A percentile compares a stretch with the other conserved stretches of the same genome.
These are phyloP conservation scores for Streptopelia turtur DNA, from an alignment of 2,797 vertebrate species.

Conservation along the genomic window DNA sequence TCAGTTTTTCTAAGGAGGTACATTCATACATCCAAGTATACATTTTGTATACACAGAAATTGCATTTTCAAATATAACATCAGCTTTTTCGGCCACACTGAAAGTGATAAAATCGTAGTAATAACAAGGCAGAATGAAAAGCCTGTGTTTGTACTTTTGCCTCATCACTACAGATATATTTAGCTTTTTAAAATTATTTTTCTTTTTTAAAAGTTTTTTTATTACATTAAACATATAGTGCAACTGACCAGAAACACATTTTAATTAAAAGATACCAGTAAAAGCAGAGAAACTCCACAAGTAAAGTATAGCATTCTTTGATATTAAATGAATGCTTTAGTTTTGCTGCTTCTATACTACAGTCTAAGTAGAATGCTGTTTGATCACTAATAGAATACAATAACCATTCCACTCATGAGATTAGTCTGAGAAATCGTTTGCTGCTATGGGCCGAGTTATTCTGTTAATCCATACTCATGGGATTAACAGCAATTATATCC, in stretches of 20 bases:
- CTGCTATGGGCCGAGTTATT: constrained; percentile 11
- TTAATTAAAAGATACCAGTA: background rate
- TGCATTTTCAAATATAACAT: background rate
- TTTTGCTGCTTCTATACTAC: background rate
- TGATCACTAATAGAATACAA: constrained; percentile 52
- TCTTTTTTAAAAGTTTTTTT: background rate
- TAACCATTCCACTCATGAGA: constrained; percentile 29
- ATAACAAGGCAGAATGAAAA: background rate
- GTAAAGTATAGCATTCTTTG: background rate
- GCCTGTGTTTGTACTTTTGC: background rate
- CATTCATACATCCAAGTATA: background rate
- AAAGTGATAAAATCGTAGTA: background rate
- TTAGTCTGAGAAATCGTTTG: constrained; percentile 12
- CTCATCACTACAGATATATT: background rate
- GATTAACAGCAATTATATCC: constrained; percentile 35
- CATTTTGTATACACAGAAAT: background rate
- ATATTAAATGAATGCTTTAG: background rate
- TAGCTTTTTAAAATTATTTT: background rate
- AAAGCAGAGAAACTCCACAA: constrained; percentile 17
- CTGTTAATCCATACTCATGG: constrained; percentile 31
- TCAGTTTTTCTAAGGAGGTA: background rate
- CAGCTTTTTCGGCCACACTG: background rate
- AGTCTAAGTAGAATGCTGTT: background rate
- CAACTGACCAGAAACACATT: background rate
- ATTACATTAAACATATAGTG: background rate